Evolutionary conservation across 2,888 invertebrate genomes (phyloP), one percentile per base, ranked within the genome.

Genomic region (Lottia gigantea): DNA sequence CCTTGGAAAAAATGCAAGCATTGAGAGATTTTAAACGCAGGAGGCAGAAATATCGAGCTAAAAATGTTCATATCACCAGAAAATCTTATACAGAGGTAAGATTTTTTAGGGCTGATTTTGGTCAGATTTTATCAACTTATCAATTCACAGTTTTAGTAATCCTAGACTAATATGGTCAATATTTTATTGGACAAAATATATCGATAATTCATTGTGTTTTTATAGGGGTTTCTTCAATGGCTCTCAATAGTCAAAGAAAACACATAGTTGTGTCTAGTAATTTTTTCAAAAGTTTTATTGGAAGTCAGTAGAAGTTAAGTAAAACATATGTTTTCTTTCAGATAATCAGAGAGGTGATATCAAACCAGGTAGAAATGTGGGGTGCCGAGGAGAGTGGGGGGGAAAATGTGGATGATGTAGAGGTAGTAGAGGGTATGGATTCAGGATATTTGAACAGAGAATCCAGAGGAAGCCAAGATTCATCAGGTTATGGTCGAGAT

Each of bases 21-120:
- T 73, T 82, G 47, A 74, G 88, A 63, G 88, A 88, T 71, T 82
- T 83, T 71, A 86, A 86, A 62, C 78, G 88, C 23, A 73, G 88
- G 25, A 73, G 87, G n/a, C 87, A 86, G 71, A 83, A 87, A 0
- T 88, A 88, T 75, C 74, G 88, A 25, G 87, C 87, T 6, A 88
- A 88, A 74, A 88, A 88, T 80, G 88, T 88, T 23, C 88, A 88
- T 70, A 86, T 84, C 19, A 87, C 86, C 0, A 86, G 85, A 69
- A 88, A 88, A 69, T 85, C 86, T 2, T 87, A 88, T 71, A 88
- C 87, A 12, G 88, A 88, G 80, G 87, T 87, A 74, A 72, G 46
- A 19, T 19, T n/a, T n/a, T 31, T 8, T 16, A 26, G 25, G 31
- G 40, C 0, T 47, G 19, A 46, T 15, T 70, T 49, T 62, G 12